A percentile compares a stretch with the other conserved stretches of the same genome.
phyloP scores from a whole-genome alignment of 2,888 invertebrate species.

The Eristalis arbustorum region DNA sequence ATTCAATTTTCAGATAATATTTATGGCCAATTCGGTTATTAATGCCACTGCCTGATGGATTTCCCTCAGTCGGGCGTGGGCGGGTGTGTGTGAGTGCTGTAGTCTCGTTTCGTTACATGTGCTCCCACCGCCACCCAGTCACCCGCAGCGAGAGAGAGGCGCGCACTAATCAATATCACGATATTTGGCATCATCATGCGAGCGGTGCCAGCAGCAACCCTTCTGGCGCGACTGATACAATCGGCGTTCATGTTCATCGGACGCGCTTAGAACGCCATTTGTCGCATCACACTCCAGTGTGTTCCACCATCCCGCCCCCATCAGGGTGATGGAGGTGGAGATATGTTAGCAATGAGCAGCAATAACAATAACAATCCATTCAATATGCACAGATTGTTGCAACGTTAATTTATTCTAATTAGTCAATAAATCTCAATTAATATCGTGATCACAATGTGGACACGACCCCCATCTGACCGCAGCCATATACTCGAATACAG shows the following conservation, averaged over 20 bases:
- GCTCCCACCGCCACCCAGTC: not conserved
- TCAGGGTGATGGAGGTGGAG: not conserved
- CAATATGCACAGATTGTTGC: slow-evolving; percentile 72
- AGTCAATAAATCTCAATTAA: slow-evolving; percentile 80
- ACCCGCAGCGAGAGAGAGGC: slow-evolving; percentile 40
- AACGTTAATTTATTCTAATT: slow-evolving; percentile 79
- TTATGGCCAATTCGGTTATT: slow-evolving; percentile 63
- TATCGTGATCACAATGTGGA: slow-evolving; percentile 70
- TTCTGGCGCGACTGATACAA: slow-evolving; percentile 61
- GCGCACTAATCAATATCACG: slow-evolving; percentile 65
- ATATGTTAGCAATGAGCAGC: slow-evolving; percentile 16
- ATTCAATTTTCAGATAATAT: slow-evolving; percentile 67
- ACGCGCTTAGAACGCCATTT: slow-evolving; percentile 58
- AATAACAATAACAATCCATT: slow-evolving; percentile 69
- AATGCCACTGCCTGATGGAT: slow-evolving; percentile 12
- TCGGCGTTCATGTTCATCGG: slow-evolving; percentile 59
- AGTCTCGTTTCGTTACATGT: not conserved
- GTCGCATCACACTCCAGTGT: slow-evolving; percentile 50
- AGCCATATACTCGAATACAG: not conserved
- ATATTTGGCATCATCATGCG: slow-evolving; percentile 62
- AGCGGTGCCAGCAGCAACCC: slow-evolving; percentile 41
- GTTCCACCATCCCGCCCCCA: not conserved
- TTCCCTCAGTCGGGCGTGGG: not conserved
- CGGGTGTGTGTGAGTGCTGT: not conserved
- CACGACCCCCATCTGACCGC: slow-evolving; percentile 64